Evolutionary conservation across 2,113 vertebrate species (phyloP).

Genomic region (Callipepla californica): DNA sequence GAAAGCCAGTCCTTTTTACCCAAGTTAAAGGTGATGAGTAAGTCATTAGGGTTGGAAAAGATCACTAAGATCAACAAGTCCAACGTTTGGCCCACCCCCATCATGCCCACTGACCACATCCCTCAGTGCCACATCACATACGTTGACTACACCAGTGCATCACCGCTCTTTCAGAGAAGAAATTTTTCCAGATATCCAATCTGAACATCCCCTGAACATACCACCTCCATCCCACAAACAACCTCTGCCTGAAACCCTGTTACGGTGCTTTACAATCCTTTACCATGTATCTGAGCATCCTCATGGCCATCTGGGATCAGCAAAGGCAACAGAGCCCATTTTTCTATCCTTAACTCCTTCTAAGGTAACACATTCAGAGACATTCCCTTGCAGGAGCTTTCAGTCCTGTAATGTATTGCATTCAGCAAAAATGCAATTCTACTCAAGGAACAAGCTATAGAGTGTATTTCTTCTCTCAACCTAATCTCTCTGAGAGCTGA

Average conservation of each 20-base stretch:
- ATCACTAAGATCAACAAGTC: too few species aligned
- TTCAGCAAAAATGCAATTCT: not conserved
- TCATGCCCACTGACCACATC: too few species aligned
- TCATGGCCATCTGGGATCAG: not conserved
- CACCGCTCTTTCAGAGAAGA: too few species aligned
- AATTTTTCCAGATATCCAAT: too few species aligned
- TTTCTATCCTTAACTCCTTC: not conserved
- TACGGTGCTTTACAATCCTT: not conserved
- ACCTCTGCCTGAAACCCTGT: not conserved
- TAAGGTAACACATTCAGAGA: not conserved
- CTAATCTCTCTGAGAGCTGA: conserved; percentile 11
- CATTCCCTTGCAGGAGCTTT: not conserved
- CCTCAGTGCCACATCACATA: too few species aligned
- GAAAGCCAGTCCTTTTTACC: not conserved
- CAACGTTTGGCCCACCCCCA: too few species aligned
- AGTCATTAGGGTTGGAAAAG: too few species aligned
- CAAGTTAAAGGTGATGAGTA: not conserved
- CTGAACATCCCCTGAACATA: too few species aligned
- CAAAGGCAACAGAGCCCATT: not conserved
- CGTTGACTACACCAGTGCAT: too few species aligned
- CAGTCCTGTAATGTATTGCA: not conserved
- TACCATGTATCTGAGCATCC: not conserved
- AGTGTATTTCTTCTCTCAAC: not conserved
- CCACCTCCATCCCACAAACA: not conserved
- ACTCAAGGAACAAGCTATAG: not conserved